Conservation (phyloP, 2,888 invertebrate species). For the Eremobia ochroleuca region DNA sequence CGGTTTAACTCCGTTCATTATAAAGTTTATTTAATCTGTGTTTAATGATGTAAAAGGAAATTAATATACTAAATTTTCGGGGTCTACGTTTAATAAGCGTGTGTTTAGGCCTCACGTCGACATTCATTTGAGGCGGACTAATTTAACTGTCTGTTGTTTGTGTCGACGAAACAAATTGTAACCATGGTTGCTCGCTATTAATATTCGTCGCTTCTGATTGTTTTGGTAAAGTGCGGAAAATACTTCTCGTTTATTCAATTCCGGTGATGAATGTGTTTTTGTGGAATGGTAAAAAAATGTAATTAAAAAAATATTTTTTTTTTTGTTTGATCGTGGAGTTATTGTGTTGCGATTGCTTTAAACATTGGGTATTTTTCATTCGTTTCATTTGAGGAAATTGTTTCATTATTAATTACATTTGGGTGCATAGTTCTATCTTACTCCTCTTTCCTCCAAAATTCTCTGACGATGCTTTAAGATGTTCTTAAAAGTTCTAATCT, state of each 20-base stretch:
- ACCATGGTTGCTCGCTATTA: slow-evolving; percentile 66
- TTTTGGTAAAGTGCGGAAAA: slow-evolving; percentile 34
- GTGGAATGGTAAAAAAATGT: not conserved
- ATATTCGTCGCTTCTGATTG: slow-evolving; percentile 53
- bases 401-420: not conserved
- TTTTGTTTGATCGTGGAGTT: not conserved
- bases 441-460: not conserved
- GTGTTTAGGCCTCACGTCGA: slow-evolving; percentile 64
- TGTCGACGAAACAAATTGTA: slow-evolving; percentile 76
- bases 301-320: not conserved
- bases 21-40: slow-evolving; percentile 45
- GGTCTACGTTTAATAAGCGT: slow-evolving; percentile 50
- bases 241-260: slow-evolving; percentile 29
- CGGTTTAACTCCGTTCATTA: slow-evolving; percentile 44
- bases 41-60: slow-evolving; percentile 43
- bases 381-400: not conserved
- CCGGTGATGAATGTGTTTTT: slow-evolving; percentile 47
- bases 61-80: slow-evolving; percentile 43
- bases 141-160: slow-evolving; percentile 80
- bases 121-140: slow-evolving; percentile 80
- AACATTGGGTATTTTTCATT: not conserved
- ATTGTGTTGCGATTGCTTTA: not conserved
- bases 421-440: not conserved
- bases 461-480: not conserved
- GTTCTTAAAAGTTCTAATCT: not conserved